Conservation (phyloP, 2,888 invertebrate genomes). For the Heteromurus nitidus region DNA sequence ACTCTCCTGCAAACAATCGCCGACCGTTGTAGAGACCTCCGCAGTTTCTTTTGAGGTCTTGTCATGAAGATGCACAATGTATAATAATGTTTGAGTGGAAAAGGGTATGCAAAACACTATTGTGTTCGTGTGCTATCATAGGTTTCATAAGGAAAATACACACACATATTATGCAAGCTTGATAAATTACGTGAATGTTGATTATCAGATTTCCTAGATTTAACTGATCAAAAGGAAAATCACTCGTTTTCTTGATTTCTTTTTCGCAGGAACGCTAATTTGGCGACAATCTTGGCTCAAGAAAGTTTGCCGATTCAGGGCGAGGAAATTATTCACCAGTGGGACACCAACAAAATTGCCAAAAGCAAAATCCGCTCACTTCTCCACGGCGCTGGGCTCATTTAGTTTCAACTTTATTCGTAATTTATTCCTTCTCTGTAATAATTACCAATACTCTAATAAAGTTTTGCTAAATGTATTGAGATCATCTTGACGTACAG, state of each 20-base stretch:
- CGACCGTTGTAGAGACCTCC: too few relatives aligned
- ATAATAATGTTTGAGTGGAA: too few relatives aligned
- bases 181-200: too few relatives aligned
- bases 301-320: constrained; percentile 71
- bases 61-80: background rate
- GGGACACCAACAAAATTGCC: constrained; percentile 73
- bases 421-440: constrained; percentile 52
- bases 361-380: constrained; percentile 70
- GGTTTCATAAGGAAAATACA: too few relatives aligned
- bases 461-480: too few relatives aligned
- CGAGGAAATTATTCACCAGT: constrained; percentile 68
- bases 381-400: constrained; percentile 71
- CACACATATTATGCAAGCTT: too few relatives aligned
- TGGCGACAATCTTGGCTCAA: constrained; percentile 69
- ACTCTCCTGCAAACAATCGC: too few relatives aligned
- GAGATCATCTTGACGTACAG: background rate
- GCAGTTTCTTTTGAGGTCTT: too few relatives aligned
- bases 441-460: constrained; percentile 43
- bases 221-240: background rate
- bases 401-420: constrained; percentile 45
- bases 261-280: constrained; percentile 59
- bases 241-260: constrained; percentile 22
- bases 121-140: too few relatives aligned
- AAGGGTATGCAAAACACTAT: too few relatives aligned
- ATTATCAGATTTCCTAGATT: constrained; percentile 26